phyloP scores from a whole-genome alignment of 2,797 vertebrate species.

The Falco concolor region DNA sequence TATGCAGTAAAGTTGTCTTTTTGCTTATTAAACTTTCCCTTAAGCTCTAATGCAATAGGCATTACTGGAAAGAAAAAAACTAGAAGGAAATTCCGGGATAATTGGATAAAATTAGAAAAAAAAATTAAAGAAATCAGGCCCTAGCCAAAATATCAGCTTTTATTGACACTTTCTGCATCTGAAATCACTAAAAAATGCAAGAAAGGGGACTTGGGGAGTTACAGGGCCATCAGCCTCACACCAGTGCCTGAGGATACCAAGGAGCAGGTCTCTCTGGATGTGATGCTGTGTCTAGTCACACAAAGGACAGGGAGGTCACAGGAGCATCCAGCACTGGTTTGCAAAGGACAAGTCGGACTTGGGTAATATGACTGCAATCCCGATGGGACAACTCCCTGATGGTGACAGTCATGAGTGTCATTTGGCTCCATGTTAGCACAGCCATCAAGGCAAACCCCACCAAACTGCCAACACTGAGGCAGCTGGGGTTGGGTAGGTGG shows the following conservation, averaged over 20 bases:
- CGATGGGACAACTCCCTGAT: fast-evolving
- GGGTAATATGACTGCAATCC: not conserved
- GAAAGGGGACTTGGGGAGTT: not conserved
- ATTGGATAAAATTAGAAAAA: not conserved
- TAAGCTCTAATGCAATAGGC: not conserved
- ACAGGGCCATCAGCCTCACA: not conserved
- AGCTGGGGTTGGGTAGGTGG: not conserved
- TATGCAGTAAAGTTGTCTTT: conserved; percentile 33
- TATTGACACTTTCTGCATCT: not conserved
- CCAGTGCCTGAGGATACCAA: not conserved
- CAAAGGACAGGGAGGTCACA: not conserved
- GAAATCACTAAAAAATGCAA: not conserved
- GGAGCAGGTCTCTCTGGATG: not conserved
- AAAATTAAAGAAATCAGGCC: not conserved
- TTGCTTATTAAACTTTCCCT: conserved; percentile 38
- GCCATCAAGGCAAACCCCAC: not conserved
- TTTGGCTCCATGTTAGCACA: not conserved
- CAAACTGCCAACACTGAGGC: not conserved
- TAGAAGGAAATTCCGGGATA: not conserved
- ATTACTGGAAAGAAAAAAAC: not conserved
- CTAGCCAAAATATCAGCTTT: not conserved
- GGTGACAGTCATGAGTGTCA: too few species aligned
- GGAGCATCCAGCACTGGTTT: not conserved
- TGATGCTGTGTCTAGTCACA: not conserved
- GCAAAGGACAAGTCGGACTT: not conserved